Conservation (phyloP, 2,113 vertebrate species). For the Rhinogobius similis region DNA sequence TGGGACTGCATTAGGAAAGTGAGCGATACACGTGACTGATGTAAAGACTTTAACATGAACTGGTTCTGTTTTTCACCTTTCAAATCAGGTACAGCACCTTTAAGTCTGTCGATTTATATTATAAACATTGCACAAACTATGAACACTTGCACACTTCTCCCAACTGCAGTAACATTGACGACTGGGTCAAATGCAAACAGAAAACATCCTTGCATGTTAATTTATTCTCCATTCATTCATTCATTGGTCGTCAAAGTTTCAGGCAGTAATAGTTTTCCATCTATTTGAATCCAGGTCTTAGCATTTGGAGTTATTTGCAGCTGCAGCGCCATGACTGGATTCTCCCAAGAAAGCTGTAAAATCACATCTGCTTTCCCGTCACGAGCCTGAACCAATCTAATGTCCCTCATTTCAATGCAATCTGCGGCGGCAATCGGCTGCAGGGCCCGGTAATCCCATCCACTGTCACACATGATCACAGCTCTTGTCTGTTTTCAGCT, state of each 20-base stretch:
- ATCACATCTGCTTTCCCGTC: slow-evolving; percentile 38
- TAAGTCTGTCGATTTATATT: too few species aligned
- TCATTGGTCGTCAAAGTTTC: not conserved
- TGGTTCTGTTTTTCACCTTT: too few species aligned
- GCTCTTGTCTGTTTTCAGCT: slow-evolving; percentile 51
- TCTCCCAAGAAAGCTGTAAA: not conserved
- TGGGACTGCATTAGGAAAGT: too few species aligned
- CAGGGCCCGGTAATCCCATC: slow-evolving; percentile 50
- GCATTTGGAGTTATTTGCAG: not conserved
- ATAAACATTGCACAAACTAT: too few species aligned
- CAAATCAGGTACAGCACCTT: too few species aligned
- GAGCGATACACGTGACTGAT: too few species aligned
- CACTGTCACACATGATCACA: slow-evolving; percentile 52
- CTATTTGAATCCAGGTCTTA: not conserved
- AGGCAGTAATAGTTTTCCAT: not conserved
- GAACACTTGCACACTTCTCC: too few species aligned
- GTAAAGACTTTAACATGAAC: too few species aligned
- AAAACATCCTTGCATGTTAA: too few species aligned
- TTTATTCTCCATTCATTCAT: too few species aligned
- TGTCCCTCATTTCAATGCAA: slow-evolving; percentile 61
- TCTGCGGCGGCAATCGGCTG: slow-evolving; percentile 41
- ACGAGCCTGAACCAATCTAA: slow-evolving; percentile 53
- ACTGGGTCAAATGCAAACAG: too few species aligned
- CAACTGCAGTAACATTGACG: too few species aligned
- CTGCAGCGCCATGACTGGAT: not conserved